phyloP scores from a whole-genome alignment of 2,888 invertebrate genomes.

The Cephus spinipes region DNA sequence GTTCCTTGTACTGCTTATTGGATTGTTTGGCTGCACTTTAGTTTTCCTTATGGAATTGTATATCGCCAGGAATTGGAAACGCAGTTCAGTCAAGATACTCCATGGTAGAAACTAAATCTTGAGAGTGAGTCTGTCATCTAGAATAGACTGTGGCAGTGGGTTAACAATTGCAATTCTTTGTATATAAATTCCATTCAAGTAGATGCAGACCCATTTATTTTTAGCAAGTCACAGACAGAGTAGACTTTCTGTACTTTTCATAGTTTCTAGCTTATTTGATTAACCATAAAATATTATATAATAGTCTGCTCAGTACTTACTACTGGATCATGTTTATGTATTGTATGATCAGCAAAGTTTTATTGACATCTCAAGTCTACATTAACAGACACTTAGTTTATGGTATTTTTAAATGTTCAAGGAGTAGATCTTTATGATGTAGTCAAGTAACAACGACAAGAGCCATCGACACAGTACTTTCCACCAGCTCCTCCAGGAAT shows the following conservation, averaged over 20 bases:
- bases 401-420: background rate
- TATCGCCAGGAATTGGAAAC: background rate
- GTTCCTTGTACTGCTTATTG: conserved; percentile 34
- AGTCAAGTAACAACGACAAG: conserved; percentile 32
- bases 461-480: conserved; percentile 42
- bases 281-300: background rate
- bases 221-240: background rate
- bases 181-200: background rate
- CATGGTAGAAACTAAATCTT: background rate
- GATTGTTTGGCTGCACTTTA: conserved; percentile 26
- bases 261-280: background rate
- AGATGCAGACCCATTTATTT: background rate
- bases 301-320: background rate
- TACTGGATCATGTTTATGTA: background rate
- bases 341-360: background rate
- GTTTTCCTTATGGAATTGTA: conserved; percentile 39
- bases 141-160: background rate
- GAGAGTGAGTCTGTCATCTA: background rate
- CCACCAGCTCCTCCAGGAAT: conserved; percentile 39
- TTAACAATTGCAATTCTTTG: background rate
- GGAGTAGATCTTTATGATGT: background rate
- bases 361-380: background rate
- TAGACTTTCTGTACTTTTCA: background rate
- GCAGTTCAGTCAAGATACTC: background rate
- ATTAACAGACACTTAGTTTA: background rate